Base-by-base conservation (phyloP, 2,797 vertebrate species). In the Fundulus diaphanus region DNA sequence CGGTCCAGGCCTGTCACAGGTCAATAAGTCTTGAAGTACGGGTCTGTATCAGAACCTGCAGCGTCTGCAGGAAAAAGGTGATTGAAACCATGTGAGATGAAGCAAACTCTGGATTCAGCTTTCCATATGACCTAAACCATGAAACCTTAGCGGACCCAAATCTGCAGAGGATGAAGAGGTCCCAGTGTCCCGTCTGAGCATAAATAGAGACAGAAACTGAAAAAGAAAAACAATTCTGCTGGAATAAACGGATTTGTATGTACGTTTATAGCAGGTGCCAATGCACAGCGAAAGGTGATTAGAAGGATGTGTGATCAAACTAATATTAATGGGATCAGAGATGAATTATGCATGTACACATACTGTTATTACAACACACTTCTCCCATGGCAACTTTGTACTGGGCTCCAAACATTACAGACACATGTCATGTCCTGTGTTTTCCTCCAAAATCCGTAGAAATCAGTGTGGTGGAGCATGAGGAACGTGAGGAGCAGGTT, bases 51-150 rank as follows among this genome's bases (percentile, higher is more conserved):
- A 78, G 70, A 93, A 88, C 88, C 91, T 90, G 87, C 68, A 70
- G 85, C 63, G 71, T 92, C 89, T 89, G 79, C 84, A 75, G 87
- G 85, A 91, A 80, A 61, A 90, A 89, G 87, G 86, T 87, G 87
- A 95, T 95, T 95, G 86, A 92, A 95, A 94, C 93, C 95, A 96
- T 94, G 90, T 95, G 93, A 94, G 93, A 90, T 93, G 92, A 94
- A 94, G 92, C 91, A 94, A 94, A 86, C 87, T 81, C 92, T 95
- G 90, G 93, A 95, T 90, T 93, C 85, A 70, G 76, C 87, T 93
- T 93, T 94, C 87, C 84, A 85, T 81, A 91, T 92, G 91, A 95
- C 85, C 89, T 93, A 92, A 93, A 82, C 85, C 69, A 68, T 66
- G 75, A 92, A 93, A 93, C 87, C 85, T 85, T 88, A 91, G 88